Base-by-base conservation (phyloP, 2,888 invertebrate species). In the Platycheirus rosarum region DNA sequence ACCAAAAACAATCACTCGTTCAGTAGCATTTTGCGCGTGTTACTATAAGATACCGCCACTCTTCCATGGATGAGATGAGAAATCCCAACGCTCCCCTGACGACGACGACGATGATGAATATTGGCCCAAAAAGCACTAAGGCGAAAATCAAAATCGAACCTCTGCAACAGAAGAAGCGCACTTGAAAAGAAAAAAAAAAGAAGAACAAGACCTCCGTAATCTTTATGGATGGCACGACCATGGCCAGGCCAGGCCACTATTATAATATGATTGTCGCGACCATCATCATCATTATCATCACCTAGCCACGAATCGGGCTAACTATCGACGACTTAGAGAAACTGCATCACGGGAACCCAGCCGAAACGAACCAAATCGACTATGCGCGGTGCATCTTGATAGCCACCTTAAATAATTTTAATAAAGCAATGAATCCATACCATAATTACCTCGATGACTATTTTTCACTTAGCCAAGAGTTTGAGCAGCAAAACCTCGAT, bases 401-500 rank as follows among this genome's bases (percentile, higher is more conserved):
- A 62, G 75, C 55, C 42, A 62, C 80, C 76, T 76, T 76, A 82
- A 82, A 82, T 82, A 82, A 82, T 82, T 82, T 82, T 82, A 82
- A 82, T 82, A 82, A 82, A 82, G 80, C 80, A 82, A 82, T 82
- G 80, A 82, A 82, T 80, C 80, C 75, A 75, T 82, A 82, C 76
- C 71, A 57, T 82, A 82, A 82, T 82, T 82, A 82, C 80, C 42
- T 66, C 80, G 80, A 82, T 82, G 80, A 82, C 80, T 82, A 82
- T 82, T 82, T 82, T 82, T 82, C 80, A 82, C 80, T 82, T 82
- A 76, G 23, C 60, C 66, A 5, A 66, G 63, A 63, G 63, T 70
- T 69, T 75, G n/a, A 65, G 16, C 26, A 14, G 13, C n/a, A 44
- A 32, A 23, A 66, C 37, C 37, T 49, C 5, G 2, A 48, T 26